phyloP scores from a whole-genome alignment of 2,888 invertebrate genomes.

The Sericinus montela region DNA sequence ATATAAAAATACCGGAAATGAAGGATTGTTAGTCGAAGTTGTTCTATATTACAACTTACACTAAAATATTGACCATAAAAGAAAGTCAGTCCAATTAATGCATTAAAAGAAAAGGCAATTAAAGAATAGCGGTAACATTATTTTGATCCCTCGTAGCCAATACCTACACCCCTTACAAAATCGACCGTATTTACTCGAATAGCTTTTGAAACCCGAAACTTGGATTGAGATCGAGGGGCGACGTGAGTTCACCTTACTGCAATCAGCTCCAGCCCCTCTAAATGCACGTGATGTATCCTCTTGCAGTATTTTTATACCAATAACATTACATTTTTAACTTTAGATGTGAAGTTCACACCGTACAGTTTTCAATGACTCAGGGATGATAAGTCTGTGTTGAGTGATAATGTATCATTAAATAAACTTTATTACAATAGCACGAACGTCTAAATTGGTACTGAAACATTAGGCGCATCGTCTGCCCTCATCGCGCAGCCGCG shows the following conservation, averaged over 20 bases:
- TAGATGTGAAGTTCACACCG: slow-evolving; percentile 26
- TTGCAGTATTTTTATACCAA: slow-evolving; percentile 42
- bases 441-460: slow-evolving; percentile 56
- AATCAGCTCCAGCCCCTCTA: slow-evolving; percentile 55
- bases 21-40: too few relatives aligned
- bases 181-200: slow-evolving; percentile 21
- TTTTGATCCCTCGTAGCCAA: slow-evolving; percentile 4
- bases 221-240: slow-evolving; percentile 37
- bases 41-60: too few relatives aligned
- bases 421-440: slow-evolving; percentile 52
- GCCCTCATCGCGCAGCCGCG: slow-evolving; percentile 68
- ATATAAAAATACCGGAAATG: too few relatives aligned
- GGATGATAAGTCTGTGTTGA: slow-evolving; percentile 42
- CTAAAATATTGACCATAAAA: too few relatives aligned
- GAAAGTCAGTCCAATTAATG: neutral
- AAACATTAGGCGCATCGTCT: slow-evolving; percentile 39
- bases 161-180: slow-evolving; percentile 13
- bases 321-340: slow-evolving; percentile 24
- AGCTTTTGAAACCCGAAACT: slow-evolving; percentile 40
- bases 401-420: slow-evolving; percentile 41
- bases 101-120: neutral
- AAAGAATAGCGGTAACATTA: slow-evolving; percentile 2
- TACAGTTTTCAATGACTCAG: slow-evolving; percentile 25
- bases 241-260: slow-evolving; percentile 60
- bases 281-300: slow-evolving; percentile 57